Base-by-base conservation (phyloP, 1,140 invertebrate species). In the Drosophila miranda region DNA sequence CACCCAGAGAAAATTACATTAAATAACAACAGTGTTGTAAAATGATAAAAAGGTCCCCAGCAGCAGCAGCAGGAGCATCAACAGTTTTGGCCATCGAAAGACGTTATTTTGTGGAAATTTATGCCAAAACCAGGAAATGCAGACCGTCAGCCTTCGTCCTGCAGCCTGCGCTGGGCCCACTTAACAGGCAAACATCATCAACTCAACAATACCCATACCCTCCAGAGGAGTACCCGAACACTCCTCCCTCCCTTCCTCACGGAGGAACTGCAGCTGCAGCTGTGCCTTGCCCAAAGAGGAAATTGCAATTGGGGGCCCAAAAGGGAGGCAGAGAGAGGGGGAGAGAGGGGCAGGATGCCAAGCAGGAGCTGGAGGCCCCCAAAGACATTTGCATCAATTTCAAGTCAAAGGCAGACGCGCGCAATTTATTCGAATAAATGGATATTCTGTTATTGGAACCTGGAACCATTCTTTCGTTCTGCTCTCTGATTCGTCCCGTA, bases 141-240 rank as follows among this genome's bases (percentile, higher is more conserved):
- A 26, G 30, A 2, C 16, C 3, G n/a, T n/a, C n/a, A n/a, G n/a
- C n/a, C n/a, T n/a, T 38, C 34, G 13, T 11, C 1, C 34, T 13
- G 8, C 28, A 9, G 72, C 72, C 74, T 58, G 41, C 19, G 50
- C 56, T 42, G 45, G 30, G 63, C 48, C 78, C 74, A 67, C 68
- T 82, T 82, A 82, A 82, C 69, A 72, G 63, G 62, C 74, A 82
- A 74, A 74, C 78, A 82, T 82, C 73, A 81, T 73, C 78, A 82
- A 55, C 62, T 59, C 54, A 30, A 68, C 28, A 34, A 28, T 49
- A 30, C 44, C 49, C 23, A 53, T 49, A 55, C 41, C 63, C 2
- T 19, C 2, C 19, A 19, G 1, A 19, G 19, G 19, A 19, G 19
- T 19, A 19, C 19, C 19, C 19, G 19, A 38, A 13, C 34, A 11